Percentiles rank a stretch among this genome's conserved stretches.
These are phyloP conservation scores for Drosophila neonasuta DNA, from an alignment of 2,888 invertebrate genomes.

Conservation along the genomic window DNA sequence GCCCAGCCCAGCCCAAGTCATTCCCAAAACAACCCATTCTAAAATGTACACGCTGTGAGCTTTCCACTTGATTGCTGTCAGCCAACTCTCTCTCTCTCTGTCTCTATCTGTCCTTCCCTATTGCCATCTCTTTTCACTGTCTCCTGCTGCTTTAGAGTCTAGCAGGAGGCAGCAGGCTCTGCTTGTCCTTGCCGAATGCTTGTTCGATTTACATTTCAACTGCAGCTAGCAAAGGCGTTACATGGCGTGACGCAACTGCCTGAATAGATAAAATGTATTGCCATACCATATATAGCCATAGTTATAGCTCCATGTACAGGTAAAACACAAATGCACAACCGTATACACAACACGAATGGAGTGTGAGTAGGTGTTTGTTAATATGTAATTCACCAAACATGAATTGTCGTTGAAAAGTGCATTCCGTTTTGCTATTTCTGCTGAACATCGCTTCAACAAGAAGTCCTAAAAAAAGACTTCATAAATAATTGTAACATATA, in stretches of 20 bases:
- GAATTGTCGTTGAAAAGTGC: conserved; percentile 19
- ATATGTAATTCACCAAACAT: conserved; percentile 40
- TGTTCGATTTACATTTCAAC: conserved; percentile 76
- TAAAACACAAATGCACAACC: conserved; percentile 12
- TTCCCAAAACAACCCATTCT: conserved; percentile 56
- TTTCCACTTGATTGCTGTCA: conserved; percentile 72
- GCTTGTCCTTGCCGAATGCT: conserved; percentile 65
- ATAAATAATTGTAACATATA: too few species aligned
- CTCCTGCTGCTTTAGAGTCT: conserved; percentile 2
- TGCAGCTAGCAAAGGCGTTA: conserved; percentile 59
- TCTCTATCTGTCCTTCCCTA: neutral
- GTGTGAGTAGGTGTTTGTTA: conserved; percentile 21
- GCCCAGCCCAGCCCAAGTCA: conserved; percentile 5
- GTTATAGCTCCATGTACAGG: conserved; percentile 17
- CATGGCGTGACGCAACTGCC: conserved; percentile 64
- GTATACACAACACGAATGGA: neutral
- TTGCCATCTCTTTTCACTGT: neutral
- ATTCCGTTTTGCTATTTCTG: conserved; percentile 13
- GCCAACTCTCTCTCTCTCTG: conserved; percentile 13
- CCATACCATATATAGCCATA: conserved; percentile 12
- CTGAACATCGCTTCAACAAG: neutral
- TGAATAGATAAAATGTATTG: conserved; percentile 50
- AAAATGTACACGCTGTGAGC: conserved; percentile 71
- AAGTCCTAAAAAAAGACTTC: too few species aligned
- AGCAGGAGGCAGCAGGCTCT: neutral